Percentiles rank a stretch among this genome's conserved stretches.
Evolutionary conservation across 2,797 vertebrate species (phyloP).

Genomic region (Tokudaia muenninki): DNA sequence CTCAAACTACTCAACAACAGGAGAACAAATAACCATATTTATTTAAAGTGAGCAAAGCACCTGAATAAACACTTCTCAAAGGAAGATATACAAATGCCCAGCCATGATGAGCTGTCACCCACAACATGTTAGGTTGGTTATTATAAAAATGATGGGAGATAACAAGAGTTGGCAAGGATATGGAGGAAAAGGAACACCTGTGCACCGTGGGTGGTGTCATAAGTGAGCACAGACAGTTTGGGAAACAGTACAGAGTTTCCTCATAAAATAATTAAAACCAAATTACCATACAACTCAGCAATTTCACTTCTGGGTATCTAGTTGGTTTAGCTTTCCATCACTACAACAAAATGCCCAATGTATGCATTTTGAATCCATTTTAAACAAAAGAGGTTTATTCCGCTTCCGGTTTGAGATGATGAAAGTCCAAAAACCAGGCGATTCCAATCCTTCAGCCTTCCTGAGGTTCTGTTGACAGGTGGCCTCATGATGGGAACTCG

Average conservation of each 20-base stretch:
- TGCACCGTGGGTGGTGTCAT: neutral
- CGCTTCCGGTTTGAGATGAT: neutral
- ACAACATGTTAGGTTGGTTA: neutral
- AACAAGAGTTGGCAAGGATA: neutral
- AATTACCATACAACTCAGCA: neutral
- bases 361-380: neutral
- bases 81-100: neutral
- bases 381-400: neutral
- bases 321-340: too few relatives aligned
- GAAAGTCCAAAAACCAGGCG: neutral
- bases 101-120: neutral
- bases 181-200: neutral
- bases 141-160: neutral
- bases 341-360: neutral
- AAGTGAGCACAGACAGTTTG: neutral
- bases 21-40: neutral
- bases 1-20: neutral
- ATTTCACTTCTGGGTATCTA: neutral
- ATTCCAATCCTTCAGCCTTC: neutral
- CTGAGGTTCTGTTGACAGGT: neutral
- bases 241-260: neutral
- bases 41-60: neutral
- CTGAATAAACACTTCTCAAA: neutral
- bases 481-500: neutral
- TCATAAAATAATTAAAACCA: neutral